Conservation (phyloP, 1,140 invertebrate species). For the Drosophila athabasca region DNA sequence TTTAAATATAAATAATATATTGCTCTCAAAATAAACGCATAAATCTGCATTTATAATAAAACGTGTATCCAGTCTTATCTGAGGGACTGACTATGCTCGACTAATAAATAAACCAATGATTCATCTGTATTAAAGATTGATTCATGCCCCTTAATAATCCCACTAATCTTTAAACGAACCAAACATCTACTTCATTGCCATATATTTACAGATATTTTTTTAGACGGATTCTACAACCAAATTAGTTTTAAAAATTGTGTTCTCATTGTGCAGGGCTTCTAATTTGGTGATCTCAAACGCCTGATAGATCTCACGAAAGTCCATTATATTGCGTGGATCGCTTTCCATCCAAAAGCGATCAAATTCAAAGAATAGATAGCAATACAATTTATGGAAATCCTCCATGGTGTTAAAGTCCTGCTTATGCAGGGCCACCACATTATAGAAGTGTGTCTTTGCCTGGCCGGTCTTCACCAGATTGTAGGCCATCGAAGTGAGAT, state of each 20-base stretch:
- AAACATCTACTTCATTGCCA: slow-evolving; percentile 1
- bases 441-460: slow-evolving; percentile 97
- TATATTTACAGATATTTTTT: slow-evolving; percentile 5
- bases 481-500: slow-evolving; percentile 95
- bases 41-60: slow-evolving; percentile 70
- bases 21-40: slow-evolving; percentile 74
- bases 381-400: slow-evolving; percentile 97
- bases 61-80: background rate
- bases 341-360: slow-evolving; percentile 96
- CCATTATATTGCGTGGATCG: slow-evolving; percentile 96
- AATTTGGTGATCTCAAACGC: slow-evolving; percentile 88
- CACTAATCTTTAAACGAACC: background rate
- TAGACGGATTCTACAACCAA: slow-evolving; percentile 76
- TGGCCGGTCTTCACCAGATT: slow-evolving; percentile 91
- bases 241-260: slow-evolving; percentile 77
- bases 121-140: background rate
- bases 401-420: slow-evolving; percentile 87
- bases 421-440: slow-evolving; percentile 86
- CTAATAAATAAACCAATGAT: no score
- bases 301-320: slow-evolving; percentile 93
- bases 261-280: slow-evolving; percentile 71
- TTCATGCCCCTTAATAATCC: background rate
- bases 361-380: slow-evolving; percentile 97
- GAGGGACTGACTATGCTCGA: no score
- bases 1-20: slow-evolving; percentile 62